Evolutionary conservation across 2,888 invertebrate genomes (phyloP), one percentile per base, ranked within the genome.

Genomic region (Andrena trimmerana): DNA sequence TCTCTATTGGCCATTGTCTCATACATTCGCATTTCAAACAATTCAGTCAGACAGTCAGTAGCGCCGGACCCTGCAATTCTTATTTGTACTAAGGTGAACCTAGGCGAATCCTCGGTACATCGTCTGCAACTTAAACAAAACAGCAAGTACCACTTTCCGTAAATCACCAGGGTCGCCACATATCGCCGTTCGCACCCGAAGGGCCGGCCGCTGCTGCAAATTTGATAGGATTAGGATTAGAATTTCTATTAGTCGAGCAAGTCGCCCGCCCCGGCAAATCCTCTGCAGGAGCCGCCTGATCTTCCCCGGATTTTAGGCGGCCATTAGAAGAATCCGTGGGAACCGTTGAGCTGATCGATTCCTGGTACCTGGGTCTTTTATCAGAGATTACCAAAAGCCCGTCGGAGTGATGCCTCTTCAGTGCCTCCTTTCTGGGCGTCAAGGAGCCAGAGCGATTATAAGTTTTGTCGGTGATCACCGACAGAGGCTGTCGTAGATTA

Each of bases 111-210:
- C 4, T 36, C 52, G 29, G 2, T 10, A 10, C 8, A 16, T 60
- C 10, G 6, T 67, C 63, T 52, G 24, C 8, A 24, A 24, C 29
- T 20, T 7, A 42, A 62, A 52, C 20, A 2, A 71, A 10, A 57
- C 24, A 29, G 42, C 24, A 2, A 16, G 20, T 13, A 52, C 13
- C 31, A 36, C 1, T 24, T 2, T 3, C 16, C 29, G 8, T 6
- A 6, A 52, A 81, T 88, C 91, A 96, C 95, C 95, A 96, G 1
- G 95, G 95, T 74, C 95, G 94, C 95, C 95, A 96, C 95, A 96
- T 95, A 85, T 95, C 95, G 31, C 94, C 94, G 71, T 94, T 94
- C 2, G 93, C 92, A 57, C 90, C 88, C 5, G 92, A 86, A 36
- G 92, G 81, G 54, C 89, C 87, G 13, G 91, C 90, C 24, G 88